Base-by-base conservation (phyloP, 2,888 invertebrate genomes). In the Cheilosia variabilis region DNA sequence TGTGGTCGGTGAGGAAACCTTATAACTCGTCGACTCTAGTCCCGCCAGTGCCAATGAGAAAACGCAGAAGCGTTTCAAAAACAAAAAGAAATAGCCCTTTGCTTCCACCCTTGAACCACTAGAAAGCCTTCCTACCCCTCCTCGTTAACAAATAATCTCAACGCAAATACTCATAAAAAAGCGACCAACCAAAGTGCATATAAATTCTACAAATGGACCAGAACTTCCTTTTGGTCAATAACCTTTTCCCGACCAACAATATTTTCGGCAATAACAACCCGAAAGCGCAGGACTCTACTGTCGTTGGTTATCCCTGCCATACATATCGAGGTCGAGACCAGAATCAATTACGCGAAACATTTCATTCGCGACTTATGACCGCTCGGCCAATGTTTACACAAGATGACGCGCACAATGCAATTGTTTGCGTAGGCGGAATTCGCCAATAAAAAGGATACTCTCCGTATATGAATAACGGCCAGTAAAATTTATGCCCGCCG, bases 291-390 rank as follows among this genome's bases (percentile, higher is more conserved):
- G 43, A 43, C 43, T 52, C 41, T 31, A 9, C 22, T 41, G 37
- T 17, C 22, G 4, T 37, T n/a, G 24, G 5, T 6, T n/a, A 10
- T 9, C 43, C 24, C 10, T 31, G 37, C 58, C 22, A 4, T 34
- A 62, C 34, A 47, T 27, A 27, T 27, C 27, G 4, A 31, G 19
- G 7, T 27, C 24, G 52, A 52, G 24, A 17, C 47, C 65, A 75
- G 60, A 60, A 75, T 58, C 65, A 72, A 71, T 77, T 82, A 71
- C 53, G 77, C 72, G 66, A 55, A 62, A 66, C 66, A 77, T 77
- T 78, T 75, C 73, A 63, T 68, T 60, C 73, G 73, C 79, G 73
- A 84, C 69, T 84, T 84, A 80, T 80, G 80, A 71, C 80, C 73
- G 27, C 55, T 62, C 10, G 45, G 31, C 75, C 43, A 52, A 69